phyloP scores from a whole-genome alignment of 2,797 vertebrate genomes.

The Tympanoctomys barrerae region DNA sequence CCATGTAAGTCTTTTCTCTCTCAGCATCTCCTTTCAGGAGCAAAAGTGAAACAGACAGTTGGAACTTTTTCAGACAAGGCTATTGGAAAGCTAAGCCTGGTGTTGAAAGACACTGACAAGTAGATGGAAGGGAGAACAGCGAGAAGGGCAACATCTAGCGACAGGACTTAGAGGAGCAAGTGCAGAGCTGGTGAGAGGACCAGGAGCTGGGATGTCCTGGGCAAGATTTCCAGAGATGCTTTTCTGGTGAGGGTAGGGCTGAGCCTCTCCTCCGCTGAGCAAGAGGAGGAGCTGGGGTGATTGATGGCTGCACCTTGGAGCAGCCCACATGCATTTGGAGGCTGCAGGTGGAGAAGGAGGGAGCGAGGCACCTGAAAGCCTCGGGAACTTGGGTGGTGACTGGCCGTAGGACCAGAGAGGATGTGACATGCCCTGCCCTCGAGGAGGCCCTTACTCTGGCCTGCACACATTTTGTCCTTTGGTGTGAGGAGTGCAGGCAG shows the following conservation, averaged over 20 bases:
- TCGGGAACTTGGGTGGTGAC: not conserved
- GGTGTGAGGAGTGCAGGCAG: not conserved
- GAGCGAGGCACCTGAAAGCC: too few species aligned
- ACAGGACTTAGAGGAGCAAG: not conserved
- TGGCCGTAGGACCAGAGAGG: not conserved
- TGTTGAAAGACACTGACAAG: conserved; percentile 8
- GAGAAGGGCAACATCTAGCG: not conserved
- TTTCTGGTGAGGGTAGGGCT: not conserved
- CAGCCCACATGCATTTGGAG: not conserved
- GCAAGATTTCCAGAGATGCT: not conserved
- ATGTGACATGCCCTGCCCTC: accelerated
- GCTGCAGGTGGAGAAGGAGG: not conserved
- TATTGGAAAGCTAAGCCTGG: not conserved
- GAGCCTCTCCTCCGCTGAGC: not conserved
- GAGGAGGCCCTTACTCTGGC: not conserved
- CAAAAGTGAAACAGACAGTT: not conserved
- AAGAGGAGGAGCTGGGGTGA: not conserved
- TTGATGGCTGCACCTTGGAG: not conserved
- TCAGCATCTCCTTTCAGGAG: not conserved
- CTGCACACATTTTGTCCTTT: not conserved
- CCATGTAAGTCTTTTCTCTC: not conserved
- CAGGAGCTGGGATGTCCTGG: not conserved
- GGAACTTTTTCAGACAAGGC: not conserved
- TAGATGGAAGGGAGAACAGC: not conserved
- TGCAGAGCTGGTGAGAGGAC: not conserved